phyloP scores from a whole-genome alignment of 2,888 invertebrate species.

The Amiota minor region DNA sequence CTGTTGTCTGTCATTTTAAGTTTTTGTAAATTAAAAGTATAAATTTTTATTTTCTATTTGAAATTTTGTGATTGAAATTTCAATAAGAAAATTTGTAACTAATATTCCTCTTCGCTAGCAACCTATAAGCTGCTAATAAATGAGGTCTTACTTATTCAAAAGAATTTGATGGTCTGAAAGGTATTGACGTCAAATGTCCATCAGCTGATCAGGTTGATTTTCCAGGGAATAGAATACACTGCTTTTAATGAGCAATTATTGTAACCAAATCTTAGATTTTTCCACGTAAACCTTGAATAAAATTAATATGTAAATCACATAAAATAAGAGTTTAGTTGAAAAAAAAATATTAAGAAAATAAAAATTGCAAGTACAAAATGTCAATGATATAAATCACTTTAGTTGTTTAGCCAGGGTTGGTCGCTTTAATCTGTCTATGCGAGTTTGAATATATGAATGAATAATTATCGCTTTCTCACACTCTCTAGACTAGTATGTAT shows the following conservation, averaged over 20 bases:
- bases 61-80: too few relatives aligned
- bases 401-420: too few relatives aligned
- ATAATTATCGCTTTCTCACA: too few relatives aligned
- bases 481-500: neutral
- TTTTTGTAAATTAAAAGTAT: neutral
- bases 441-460: too few relatives aligned
- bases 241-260: too few relatives aligned
- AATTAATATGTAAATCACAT: conserved; percentile 25
- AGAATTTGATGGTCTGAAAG: neutral
- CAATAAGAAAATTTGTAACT: too few relatives aligned
- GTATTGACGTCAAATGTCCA: neutral
- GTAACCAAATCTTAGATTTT: too few relatives aligned
- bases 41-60: neutral
- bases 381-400: conserved; percentile 19
- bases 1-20: neutral
- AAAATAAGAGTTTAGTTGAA: conserved; percentile 21
- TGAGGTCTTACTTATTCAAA: too few relatives aligned
- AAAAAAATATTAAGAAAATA: conserved; percentile 5
- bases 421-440: too few relatives aligned
- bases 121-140: too few relatives aligned
- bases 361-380: conserved; percentile 9
- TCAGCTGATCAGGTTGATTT: too few relatives aligned
- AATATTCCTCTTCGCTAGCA: too few relatives aligned
- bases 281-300: neutral
- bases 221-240: neutral